These are phyloP conservation scores for Tipula helvola DNA, from an alignment of 2,888 invertebrate species.

Conservation along the genomic window DNA sequence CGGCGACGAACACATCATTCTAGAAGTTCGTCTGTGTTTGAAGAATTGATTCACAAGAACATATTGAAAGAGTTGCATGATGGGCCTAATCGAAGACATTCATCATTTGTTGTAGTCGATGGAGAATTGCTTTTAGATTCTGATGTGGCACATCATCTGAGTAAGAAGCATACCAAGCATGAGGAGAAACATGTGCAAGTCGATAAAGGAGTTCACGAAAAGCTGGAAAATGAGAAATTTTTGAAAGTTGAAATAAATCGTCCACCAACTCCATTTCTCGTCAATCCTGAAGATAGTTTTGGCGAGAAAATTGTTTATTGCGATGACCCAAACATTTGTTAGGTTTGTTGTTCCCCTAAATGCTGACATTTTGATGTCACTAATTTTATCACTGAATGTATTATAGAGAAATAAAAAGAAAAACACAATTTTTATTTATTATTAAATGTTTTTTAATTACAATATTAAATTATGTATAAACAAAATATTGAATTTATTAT, in stretches of 20 bases:
- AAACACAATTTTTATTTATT: background rate
- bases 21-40: background rate
- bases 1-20: background rate
- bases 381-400: background rate
- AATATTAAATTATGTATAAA: background rate
- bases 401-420: background rate
- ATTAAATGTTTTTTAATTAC: background rate
- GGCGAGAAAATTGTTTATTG: background rate
- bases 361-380: too few relatives aligned
- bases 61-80: background rate
- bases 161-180: background rate
- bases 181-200: background rate
- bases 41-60: background rate
- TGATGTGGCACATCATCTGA: background rate
- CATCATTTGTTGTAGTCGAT: slow-evolving; percentile 1
- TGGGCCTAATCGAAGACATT: slow-evolving; percentile 7
- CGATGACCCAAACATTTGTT: background rate
- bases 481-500: background rate
- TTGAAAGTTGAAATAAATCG: slow-evolving; percentile 8
- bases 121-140: background rate
- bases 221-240: background rate
- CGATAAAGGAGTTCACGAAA: background rate
- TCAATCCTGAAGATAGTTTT: background rate
- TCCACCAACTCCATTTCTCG: background rate
- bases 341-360: background rate